Evolutionary conservation across 2,888 invertebrate species (phyloP), one percentile per base, ranked within the genome.

Genomic region (Machimus atricapillus): DNA sequence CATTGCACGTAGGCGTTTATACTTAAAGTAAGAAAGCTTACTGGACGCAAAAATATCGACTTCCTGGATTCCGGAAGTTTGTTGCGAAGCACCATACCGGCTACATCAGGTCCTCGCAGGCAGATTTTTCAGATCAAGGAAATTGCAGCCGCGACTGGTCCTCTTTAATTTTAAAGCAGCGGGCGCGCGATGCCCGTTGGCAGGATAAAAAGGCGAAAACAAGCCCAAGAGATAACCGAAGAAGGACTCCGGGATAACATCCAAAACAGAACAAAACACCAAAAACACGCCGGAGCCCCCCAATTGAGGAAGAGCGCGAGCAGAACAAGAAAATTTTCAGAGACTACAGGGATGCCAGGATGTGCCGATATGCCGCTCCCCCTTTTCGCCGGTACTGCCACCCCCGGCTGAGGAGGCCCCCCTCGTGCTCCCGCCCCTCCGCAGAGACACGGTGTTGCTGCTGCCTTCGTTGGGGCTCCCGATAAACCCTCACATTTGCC

Each of bases 91-190:
- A 46, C 14, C 43, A 46, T 5, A 43, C 12, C 43, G 12, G 43
- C 43, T 7, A 40, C 16, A n/a, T n/a, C 46, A n/a, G 46, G 16
- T 52, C 52, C 52, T n/a, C 19, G 8, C 52, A 7, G n/a, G n/a
- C n/a, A 52, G 14, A 52, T n/a, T 52, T 52, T 52, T 19, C n/a
- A 8, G 19, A 52, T 52, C 52, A n/a, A 16, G n/a, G 7, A 52
- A 52, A 7, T 52, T 52, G 52, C 52, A 52, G n/a, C 6, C 66
- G 46, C 74, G 74, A n/a, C 46, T 43, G 85, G 16, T 74, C 74
- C 85, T 46, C 85, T 85, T 85, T 85, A 85, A 85, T 43, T 43
- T 73, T 85, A 85, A 85, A 85, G 85, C 16, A 79, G 1, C 37
- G n/a, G 1, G 58, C n/a, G 34, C 19, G 23, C 66, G 46, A 43